Percentiles rank a stretch among this genome's conserved stretches.
Evolutionary conservation across 2,113 vertebrate genomes (phyloP).

Genomic region (Neodon shergylaensis): DNA sequence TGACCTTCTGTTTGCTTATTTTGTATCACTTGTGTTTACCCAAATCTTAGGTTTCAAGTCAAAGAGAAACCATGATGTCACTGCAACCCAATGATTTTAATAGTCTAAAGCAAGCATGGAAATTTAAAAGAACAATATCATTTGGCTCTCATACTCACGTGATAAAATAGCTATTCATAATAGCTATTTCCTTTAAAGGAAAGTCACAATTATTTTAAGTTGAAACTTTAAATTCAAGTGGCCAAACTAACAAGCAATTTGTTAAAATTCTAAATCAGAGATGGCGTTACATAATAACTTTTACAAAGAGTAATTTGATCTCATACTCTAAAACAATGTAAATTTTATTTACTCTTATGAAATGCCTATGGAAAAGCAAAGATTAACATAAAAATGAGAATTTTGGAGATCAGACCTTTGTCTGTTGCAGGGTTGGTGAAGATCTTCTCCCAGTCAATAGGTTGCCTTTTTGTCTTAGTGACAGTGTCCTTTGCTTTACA

Average conservation of each 20-base stretch:
- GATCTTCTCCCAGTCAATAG: no score
- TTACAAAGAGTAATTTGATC: background rate
- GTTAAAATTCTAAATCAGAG: background rate
- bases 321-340: background rate
- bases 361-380: background rate
- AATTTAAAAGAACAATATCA: background rate
- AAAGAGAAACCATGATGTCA: background rate
- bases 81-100: background rate
- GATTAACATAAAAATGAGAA: background rate
- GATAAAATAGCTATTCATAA: background rate
- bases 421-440: no score
- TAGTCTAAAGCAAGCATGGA: background rate
- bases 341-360: background rate
- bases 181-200: background rate
- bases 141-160: background rate
- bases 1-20: background rate
- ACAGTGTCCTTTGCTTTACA: no score
- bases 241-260: background rate
- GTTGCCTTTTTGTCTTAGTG: no score
- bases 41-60: background rate
- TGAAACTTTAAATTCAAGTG: slow-evolving; percentile 8
- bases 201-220: background rate
- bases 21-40: background rate
- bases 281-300: background rate
- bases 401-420: no score